These are phyloP conservation scores for Drosophila subpulchrella DNA, from an alignment of 1,140 invertebrate species.

Conservation along the genomic window DNA sequence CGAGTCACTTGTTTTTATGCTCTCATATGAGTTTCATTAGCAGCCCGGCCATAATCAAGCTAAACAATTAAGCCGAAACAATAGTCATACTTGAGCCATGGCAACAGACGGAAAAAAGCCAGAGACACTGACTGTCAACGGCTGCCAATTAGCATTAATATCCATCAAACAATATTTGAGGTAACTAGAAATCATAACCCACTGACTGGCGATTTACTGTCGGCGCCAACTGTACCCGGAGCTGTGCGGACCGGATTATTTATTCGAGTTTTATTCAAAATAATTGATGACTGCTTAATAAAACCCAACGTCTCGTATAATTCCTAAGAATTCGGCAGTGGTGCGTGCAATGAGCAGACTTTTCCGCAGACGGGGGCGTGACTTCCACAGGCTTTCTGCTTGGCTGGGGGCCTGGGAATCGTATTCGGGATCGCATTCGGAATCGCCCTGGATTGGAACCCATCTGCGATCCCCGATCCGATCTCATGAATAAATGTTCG, in stretches of 20 bases:
- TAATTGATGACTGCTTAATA: constrained; percentile 83
- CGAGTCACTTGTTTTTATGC: constrained; percentile 52
- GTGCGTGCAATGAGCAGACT: constrained; percentile 65
- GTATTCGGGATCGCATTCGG: constrained; percentile 40
- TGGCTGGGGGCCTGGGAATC: constrained; percentile 73
- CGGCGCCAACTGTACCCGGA: constrained; percentile 69
- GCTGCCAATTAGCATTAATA: constrained; percentile 65
- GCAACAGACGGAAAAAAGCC: constrained; percentile 46
- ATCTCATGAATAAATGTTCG: constrained; percentile 52
- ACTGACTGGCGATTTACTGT: constrained; percentile 19
- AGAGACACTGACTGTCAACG: constrained; percentile 12
- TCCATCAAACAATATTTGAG: constrained; percentile 57
- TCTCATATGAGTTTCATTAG: constrained; percentile 78
- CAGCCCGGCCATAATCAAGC: constrained; percentile 71
- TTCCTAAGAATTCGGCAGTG: constrained; percentile 72
- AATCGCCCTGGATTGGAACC: constrained; percentile 12
- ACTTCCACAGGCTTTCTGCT: constrained; percentile 69
- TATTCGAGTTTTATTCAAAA: constrained; percentile 62
- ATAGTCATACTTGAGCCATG: constrained; percentile 73
- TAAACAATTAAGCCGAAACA: constrained; percentile 76
- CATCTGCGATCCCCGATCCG: constrained; percentile 16
- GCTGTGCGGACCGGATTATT: constrained; percentile 45
- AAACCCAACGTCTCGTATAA: constrained; percentile 82
- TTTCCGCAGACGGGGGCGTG: constrained; percentile 32
- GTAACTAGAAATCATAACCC: constrained; percentile 68